Evolutionary conservation across 2,113 vertebrate genomes (phyloP).

Genomic region (Brachypteracias leptosomus): DNA sequence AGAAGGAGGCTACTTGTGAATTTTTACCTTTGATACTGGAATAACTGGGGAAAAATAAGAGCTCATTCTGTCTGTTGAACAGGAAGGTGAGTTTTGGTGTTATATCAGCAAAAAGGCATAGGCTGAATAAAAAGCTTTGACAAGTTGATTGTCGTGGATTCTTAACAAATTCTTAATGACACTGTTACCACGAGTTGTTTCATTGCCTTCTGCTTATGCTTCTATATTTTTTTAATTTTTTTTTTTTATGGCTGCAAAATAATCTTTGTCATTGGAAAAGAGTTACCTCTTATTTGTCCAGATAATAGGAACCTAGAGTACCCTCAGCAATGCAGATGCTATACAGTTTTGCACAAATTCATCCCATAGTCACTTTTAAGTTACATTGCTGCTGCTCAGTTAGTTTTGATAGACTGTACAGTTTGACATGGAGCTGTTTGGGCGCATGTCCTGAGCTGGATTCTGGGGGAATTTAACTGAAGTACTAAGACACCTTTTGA

Average conservation of each 20-base stretch:
- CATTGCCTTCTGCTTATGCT: background rate
- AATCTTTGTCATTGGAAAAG: background rate
- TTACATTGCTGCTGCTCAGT: background rate
- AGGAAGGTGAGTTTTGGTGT: background rate
- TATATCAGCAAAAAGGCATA: background rate
- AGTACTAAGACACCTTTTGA: background rate
- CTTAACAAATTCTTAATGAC: background rate
- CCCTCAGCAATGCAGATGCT: background rate
- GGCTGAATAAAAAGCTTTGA: background rate
- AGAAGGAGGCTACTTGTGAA: background rate
- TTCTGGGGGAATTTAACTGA: background rate
- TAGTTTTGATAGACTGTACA: background rate
- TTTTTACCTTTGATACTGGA: background rate
- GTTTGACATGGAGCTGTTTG: background rate
- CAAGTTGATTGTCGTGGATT: background rate
- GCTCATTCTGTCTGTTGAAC: background rate
- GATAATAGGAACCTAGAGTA: background rate
- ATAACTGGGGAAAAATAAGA: background rate
- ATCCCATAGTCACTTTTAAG: background rate
- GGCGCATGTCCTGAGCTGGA: background rate
- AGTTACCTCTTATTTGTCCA: background rate
- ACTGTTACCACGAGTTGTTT: background rate
- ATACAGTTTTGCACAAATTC: background rate
- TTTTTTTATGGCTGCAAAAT: background rate
- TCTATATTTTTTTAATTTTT: too few species aligned